A percentile compares a stretch with the other conserved stretches of the same genome.
Conservation (phyloP, 2,797 vertebrate genomes). For the Glossophaga mutica region DNA sequence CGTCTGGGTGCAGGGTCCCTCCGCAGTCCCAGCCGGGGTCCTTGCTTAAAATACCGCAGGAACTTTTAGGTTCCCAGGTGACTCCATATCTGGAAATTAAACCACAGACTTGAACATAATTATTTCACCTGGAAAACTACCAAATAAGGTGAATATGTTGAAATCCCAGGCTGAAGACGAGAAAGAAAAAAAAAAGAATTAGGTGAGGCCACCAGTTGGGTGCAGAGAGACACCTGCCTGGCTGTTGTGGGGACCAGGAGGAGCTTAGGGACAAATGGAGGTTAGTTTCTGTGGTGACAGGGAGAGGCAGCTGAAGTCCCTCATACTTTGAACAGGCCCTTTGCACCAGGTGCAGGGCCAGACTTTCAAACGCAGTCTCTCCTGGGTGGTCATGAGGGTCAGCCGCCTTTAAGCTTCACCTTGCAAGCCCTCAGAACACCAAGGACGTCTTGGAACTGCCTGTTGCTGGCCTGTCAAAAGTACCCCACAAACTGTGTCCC, state of each 20-base stretch:
- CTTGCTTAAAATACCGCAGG: background rate
- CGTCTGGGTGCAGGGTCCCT: background rate
- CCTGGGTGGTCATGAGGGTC: accelerated
- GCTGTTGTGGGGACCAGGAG: background rate
- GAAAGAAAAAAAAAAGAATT: background rate
- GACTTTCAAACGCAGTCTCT: background rate
- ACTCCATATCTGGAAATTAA: background rate
- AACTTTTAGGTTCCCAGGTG: background rate
- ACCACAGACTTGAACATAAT: background rate
- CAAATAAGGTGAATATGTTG: background rate
- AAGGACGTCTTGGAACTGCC: background rate
- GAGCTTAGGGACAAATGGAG: background rate
- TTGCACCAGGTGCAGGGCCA: background rate
- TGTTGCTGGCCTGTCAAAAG: background rate
- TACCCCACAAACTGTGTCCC: background rate
- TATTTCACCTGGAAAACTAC: background rate
- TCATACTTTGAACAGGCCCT: background rate
- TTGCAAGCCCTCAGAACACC: background rate
- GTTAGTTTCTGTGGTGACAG: background rate
- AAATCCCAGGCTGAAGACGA: background rate
- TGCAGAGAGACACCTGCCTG: background rate
- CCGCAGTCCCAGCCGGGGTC: no score
- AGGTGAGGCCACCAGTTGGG: background rate
- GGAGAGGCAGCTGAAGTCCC: background rate
- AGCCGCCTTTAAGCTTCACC: background rate